phyloP scores from a whole-genome alignment of 2,888 invertebrate genomes.

The Diadegma fenestrale region DNA sequence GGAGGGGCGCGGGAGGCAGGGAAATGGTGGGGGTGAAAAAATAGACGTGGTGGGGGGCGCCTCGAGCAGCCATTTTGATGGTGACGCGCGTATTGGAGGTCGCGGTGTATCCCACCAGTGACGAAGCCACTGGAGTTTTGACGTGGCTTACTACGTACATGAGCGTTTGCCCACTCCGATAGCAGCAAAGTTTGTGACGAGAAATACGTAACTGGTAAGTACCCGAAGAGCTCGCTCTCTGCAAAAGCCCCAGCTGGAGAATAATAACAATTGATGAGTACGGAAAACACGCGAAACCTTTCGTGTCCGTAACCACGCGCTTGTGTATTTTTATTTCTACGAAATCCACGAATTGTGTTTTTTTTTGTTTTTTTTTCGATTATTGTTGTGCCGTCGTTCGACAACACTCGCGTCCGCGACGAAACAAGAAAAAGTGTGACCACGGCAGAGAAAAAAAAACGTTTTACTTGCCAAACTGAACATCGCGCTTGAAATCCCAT shows the following conservation, averaged over 20 bases:
- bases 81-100: conserved; percentile 92
- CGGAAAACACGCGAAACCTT: conserved; percentile 38
- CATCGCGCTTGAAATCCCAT: conserved; percentile 42
- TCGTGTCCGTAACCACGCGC: conserved; percentile 29
- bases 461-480: conserved; percentile 32
- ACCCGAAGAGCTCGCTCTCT: conserved; percentile 85
- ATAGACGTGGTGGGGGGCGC: conserved; percentile 33
- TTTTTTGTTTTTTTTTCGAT: conserved; percentile 26
- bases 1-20: conserved; percentile 1
- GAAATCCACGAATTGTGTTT: conserved; percentile 9
- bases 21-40: conserved; percentile 12
- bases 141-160: conserved; percentile 97
- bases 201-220: conserved; percentile 97
- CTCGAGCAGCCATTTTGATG: conserved; percentile 88
- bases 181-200: conserved; percentile 97
- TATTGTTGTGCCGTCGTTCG: background rate
- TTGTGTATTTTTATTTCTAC: conserved; percentile 27
- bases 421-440: conserved; percentile 3
- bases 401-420: background rate
- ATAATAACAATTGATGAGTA: conserved; percentile 55
- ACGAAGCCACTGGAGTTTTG: conserved; percentile 94
- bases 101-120: conserved; percentile 89
- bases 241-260: conserved; percentile 55
- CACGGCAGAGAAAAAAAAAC: conserved; percentile 16
- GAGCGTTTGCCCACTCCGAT: conserved; percentile 96